These are phyloP conservation scores for Nicator chloris DNA, from an alignment of 2,113 vertebrate genomes.

Conservation along the genomic window DNA sequence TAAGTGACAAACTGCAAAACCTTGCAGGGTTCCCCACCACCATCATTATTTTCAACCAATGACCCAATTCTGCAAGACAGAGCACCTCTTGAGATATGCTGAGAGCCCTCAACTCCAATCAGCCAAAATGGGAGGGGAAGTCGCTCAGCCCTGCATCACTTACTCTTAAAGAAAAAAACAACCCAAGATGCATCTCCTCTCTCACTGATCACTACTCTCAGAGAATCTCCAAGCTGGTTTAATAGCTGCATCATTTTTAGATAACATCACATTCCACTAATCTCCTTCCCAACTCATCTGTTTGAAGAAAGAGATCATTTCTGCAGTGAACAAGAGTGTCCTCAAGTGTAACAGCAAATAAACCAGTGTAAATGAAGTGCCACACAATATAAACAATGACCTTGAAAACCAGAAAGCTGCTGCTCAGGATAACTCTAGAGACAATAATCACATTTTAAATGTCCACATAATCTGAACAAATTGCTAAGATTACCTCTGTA, in stretches of 20 bases:
- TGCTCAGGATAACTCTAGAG: background rate
- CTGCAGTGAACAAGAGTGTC: slow-evolving; percentile 9
- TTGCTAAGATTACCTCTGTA: background rate
- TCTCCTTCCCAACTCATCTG: slow-evolving; percentile 31
- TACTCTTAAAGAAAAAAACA: background rate
- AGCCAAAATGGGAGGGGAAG: slow-evolving; percentile 4
- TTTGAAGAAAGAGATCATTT: slow-evolving; percentile 30
- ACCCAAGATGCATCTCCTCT: background rate
- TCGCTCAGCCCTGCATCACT: background rate
- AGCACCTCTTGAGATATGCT: background rate
- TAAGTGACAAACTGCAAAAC: slow-evolving; percentile 11
- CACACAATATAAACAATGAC: slow-evolving; percentile 4
- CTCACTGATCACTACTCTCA: slow-evolving; percentile 2
- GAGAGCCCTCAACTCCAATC: slow-evolving; percentile 20
- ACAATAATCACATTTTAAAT: background rate
- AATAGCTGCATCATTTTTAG: slow-evolving; percentile 28
- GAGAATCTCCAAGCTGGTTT: slow-evolving; percentile 26
- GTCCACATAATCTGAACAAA: background rate
- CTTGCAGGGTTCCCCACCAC: background rate
- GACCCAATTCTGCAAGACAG: slow-evolving; percentile 15
- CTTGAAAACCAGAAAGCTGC: slow-evolving; percentile 4
- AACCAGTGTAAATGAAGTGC: slow-evolving; percentile 33
- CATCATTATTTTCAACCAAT: background rate
- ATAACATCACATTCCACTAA: slow-evolving; percentile 25
- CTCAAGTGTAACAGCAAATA: slow-evolving; percentile 48